Conservation (phyloP, 2,113 vertebrate genomes). For the Cavia porcellus region DNA sequence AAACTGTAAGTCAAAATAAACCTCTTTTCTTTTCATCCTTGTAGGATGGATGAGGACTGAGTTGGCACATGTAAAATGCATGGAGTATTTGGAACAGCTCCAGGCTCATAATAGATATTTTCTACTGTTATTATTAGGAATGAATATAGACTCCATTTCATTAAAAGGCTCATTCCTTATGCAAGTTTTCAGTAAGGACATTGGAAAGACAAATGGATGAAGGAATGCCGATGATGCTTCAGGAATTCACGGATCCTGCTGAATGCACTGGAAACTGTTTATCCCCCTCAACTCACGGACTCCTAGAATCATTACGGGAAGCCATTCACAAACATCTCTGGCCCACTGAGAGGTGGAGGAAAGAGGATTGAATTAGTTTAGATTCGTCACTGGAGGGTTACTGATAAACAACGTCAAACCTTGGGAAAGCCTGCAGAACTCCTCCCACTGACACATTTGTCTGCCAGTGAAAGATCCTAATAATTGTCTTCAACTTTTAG, state of each 20-base stretch:
- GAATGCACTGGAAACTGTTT: neutral
- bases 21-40: neutral
- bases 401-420: neutral
- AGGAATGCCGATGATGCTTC: neutral
- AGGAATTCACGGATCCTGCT: neutral
- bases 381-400: neutral
- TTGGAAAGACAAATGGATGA: neutral
- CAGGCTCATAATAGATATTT: neutral
- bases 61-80: neutral
- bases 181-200: neutral
- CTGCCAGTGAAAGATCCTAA: neutral
- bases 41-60: neutral
- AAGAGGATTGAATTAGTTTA: neutral
- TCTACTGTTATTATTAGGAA: neutral
- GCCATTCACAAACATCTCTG: neutral
- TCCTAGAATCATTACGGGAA: slow-evolving; percentile 12
- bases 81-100: neutral
- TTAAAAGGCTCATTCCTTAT: neutral
- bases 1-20: neutral
- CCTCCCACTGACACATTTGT: neutral
- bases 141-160: neutral
- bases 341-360: neutral
- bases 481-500: neutral
- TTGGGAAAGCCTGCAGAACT: neutral
- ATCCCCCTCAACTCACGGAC: neutral